Conservation (phyloP, 2,888 invertebrate species). For the Caprella mutica region DNA sequence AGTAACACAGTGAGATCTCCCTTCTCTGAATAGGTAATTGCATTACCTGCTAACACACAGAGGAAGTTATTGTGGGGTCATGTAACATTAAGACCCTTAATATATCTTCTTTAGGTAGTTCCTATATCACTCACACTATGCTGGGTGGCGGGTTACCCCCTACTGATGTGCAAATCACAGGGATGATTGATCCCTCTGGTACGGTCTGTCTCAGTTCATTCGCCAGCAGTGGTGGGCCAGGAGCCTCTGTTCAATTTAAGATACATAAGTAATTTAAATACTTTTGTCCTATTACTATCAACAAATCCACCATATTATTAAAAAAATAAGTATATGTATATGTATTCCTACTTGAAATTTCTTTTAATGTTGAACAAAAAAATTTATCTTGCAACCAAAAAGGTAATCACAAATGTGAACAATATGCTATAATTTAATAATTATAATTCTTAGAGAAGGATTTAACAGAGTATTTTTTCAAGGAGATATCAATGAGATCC, state of each 20-base stretch:
- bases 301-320: background rate
- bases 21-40: too few relatives aligned
- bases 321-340: background rate
- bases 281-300: background rate
- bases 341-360: background rate
- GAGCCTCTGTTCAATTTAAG: constrained; percentile 62
- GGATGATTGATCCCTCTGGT: constrained; percentile 45
- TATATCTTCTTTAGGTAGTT: too few relatives aligned
- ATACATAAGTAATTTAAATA: background rate
- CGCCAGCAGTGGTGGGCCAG: constrained; percentile 74
- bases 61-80: too few relatives aligned
- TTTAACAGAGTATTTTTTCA: background rate
- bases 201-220: constrained; percentile 46
- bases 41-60: too few relatives aligned
- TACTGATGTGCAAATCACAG: constrained; percentile 59
- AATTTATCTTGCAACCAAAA: background rate
- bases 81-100: too few relatives aligned
- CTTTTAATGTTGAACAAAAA: background rate
- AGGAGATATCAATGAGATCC: background rate
- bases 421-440: background rate
- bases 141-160: constrained; percentile 91
- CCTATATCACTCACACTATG: constrained; percentile 83
- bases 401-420: background rate
- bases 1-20: too few relatives aligned
- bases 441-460: background rate